Evolutionary conservation across 35 echinoderm and acorn worm species (phyloP).

Genomic region (Stichopus chloronotus): DNA sequence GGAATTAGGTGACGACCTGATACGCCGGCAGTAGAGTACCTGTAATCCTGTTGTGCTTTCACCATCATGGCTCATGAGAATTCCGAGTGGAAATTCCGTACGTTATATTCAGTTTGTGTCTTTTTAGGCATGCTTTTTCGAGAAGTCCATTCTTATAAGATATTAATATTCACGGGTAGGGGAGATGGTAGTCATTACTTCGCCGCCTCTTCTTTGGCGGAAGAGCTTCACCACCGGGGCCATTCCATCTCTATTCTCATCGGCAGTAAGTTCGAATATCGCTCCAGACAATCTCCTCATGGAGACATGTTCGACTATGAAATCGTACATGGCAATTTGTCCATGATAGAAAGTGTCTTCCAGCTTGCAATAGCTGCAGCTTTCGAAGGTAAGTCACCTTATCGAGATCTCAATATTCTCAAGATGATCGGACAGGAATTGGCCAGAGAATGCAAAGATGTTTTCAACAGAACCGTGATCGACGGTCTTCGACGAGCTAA

Average conservation of each 20-base stretch:
- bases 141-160: neutral
- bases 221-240: constrained; percentile 41
- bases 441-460: neutral
- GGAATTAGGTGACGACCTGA: too few relatives aligned
- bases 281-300: neutral
- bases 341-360: neutral
- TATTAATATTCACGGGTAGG: constrained; percentile 30
- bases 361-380: neutral
- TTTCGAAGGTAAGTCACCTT: neutral
- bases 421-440: neutral
- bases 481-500: neutral
- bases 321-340: neutral
- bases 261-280: neutral
- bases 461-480: neutral
- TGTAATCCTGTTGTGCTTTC: too few relatives aligned
- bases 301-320: neutral
- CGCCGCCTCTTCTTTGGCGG: constrained; percentile 40
- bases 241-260: constrained; percentile 54
- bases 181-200: constrained; percentile 73
- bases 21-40: too few relatives aligned
- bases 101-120: too few relatives aligned
- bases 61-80: too few relatives aligned
- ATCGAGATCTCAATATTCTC: neutral
- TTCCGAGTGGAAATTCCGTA: too few relatives aligned
- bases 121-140: too few relatives aligned